Base-by-base conservation (phyloP, 1,140 invertebrate species). In the Temnothorax longispinosus region DNA sequence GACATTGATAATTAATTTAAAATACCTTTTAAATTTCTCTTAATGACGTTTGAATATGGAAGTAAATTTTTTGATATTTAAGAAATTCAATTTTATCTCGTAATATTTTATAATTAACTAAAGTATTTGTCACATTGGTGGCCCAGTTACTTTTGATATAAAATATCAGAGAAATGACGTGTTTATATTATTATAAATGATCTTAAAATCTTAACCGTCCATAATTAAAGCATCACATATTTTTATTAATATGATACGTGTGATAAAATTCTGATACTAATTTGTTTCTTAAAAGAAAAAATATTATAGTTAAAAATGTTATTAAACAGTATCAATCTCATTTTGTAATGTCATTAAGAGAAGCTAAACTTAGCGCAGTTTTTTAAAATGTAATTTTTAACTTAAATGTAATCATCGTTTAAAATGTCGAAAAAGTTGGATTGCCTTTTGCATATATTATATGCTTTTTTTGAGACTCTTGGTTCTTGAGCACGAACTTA, bases 61-160 rank as follows among this genome's bases (percentile, higher is more conserved):
- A 75, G 3, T 84, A 74, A 60, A 47, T 84, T 8, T 41, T 84
- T 75, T 50, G 13, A 72, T 11, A 67, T 50, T 15, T 54, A 18
- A 64, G 18, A n/a, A 50, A 60, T 89, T 90, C 62, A 89, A 90
- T 78, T 86, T 80, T 52, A 44, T 11, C n/a, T 0, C 1, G 2
- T 44, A 2, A 65, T 38, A 64, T 64, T 35, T 41, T 41, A 27
- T 27, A 27, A 27, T 64, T 15, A 18, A 38, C 52, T 0, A 10
- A 62, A 64, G 13, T 1, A 21, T 67, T 67, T 67, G n/a, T 69
- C 13, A 81, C 13, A 69, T 54, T 69, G 7, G 32, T 11, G 4
- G 35, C 32, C 35, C 21, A 64, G 5, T 62, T 75, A 21, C n/a
- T 69, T 56, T 64, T n/a, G 52, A 38, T 71, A 58, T 6, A 2